Conservation (phyloP, 2,113 vertebrate species). For the Indicator maculatus region DNA sequence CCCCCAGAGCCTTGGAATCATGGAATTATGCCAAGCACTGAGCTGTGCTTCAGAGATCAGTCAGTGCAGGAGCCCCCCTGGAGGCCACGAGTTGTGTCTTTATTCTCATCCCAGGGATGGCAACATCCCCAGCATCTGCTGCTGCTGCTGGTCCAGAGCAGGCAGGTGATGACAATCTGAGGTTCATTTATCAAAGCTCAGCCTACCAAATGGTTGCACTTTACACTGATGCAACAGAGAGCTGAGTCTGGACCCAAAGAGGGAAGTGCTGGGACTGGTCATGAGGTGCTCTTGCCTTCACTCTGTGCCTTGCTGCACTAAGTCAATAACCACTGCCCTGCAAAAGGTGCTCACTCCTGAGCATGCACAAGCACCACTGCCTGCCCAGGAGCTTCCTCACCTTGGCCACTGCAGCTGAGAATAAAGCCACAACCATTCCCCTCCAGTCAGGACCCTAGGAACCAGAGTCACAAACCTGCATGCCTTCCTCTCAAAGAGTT, state of each 20-base stretch:
- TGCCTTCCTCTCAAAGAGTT: neutral
- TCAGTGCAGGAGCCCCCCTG: neutral
- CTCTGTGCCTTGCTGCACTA: neutral
- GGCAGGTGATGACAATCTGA: neutral
- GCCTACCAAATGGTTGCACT: fast-evolving
- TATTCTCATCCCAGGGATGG: neutral
- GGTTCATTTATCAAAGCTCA: neutral
- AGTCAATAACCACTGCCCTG: neutral
- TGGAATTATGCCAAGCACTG: neutral
- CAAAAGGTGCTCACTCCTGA: neutral
- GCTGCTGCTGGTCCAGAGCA: neutral
- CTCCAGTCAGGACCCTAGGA: neutral
- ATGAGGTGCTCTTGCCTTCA: neutral
- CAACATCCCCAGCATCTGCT: neutral
- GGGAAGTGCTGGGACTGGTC: neutral
- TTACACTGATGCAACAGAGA: neutral
- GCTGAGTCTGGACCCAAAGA: neutral
- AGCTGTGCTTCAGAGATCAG: neutral
- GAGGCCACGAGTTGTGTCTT: neutral
- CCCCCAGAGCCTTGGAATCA: neutral
- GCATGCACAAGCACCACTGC: neutral
- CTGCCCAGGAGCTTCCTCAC: neutral
- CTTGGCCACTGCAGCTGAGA: neutral
- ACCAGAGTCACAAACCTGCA: fast-evolving
- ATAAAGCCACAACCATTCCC: neutral